Evolutionary conservation across 2,113 vertebrate species (phyloP).

Genomic region (Rhodinocichla rosea): DNA sequence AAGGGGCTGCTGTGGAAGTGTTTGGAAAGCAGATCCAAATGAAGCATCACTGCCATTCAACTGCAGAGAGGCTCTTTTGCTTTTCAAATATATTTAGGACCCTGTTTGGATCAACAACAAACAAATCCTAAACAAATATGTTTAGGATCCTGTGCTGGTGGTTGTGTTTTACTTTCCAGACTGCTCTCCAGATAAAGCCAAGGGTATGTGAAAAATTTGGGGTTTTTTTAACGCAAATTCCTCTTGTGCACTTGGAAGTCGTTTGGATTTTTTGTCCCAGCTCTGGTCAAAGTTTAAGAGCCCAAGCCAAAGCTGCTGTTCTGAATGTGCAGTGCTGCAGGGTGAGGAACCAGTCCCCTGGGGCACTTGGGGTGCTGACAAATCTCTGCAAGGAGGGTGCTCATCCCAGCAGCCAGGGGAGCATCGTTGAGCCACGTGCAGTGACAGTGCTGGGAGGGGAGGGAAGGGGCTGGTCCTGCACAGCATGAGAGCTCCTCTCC

Average conservation of each 20-base stretch:
- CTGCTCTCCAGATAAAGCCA: slow-evolving; percentile 26
- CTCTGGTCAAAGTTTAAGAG: not conserved
- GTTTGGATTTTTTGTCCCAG: not conserved
- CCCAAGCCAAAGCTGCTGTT: not conserved
- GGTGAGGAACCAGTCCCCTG: not conserved
- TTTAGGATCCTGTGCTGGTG: slow-evolving; percentile 26
- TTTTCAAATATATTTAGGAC: slow-evolving; percentile 9
- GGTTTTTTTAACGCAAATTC: slow-evolving; percentile 6
- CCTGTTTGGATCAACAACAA: not conserved
- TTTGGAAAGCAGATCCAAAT: slow-evolving; percentile 48
- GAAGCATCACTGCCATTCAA: not conserved
- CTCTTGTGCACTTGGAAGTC: not conserved
- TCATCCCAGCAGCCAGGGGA: not conserved
- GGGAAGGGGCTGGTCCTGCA: not conserved
- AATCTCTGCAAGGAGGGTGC: not conserved
- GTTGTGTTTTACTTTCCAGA: slow-evolving; percentile 13
- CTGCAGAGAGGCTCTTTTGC: slow-evolving; percentile 16
- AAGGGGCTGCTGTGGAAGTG: slow-evolving; percentile 46
- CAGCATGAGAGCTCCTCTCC: not conserved
- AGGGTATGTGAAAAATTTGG: slow-evolving; percentile 28
- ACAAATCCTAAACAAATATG: not conserved
- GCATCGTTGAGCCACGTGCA: not conserved
- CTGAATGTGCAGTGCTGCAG: not conserved
- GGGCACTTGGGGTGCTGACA: not conserved
- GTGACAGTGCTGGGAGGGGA: not conserved